These are phyloP conservation scores for Edolisoma coerulescens DNA, from an alignment of 2,113 vertebrate genomes.

Conservation along the genomic window DNA sequence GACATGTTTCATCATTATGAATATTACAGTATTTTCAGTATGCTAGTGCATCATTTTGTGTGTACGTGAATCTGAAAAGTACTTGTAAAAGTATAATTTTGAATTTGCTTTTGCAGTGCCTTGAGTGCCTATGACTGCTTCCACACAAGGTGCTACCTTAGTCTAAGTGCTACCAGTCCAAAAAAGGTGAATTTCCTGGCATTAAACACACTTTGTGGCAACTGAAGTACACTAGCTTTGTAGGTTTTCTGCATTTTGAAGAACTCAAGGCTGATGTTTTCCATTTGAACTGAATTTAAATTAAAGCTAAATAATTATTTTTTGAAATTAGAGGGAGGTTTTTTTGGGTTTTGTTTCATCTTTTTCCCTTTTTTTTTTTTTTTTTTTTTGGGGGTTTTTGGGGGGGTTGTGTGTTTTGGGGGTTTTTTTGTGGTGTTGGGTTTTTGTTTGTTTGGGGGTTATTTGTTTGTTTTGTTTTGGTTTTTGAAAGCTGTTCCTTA, in stretches of 20 bases:
- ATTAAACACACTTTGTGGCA: rapidly evolving
- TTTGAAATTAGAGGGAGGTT: rapidly evolving
- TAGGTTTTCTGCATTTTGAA: background rate
- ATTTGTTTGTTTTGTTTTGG: background rate
- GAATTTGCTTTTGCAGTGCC: background rate
- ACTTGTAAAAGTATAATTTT: background rate
- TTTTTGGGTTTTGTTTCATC: rapidly evolving
- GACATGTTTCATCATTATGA: rapidly evolving
- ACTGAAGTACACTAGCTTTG: rapidly evolving
- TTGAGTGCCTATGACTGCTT: background rate
- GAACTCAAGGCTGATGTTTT: background rate
- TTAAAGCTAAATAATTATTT: rapidly evolving
- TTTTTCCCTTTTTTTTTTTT: background rate
- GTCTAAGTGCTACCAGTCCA: too few relatives aligned
- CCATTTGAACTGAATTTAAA: background rate
- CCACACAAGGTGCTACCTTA: rapidly evolving
- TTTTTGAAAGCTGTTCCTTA: background rate
- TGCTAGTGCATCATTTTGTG: rapidly evolving
- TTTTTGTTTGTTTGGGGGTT: rapidly evolving
- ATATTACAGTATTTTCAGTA: background rate
- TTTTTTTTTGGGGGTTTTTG: background rate
- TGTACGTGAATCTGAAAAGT: background rate
- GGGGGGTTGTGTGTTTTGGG: too few relatives aligned
- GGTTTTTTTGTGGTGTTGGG: too few relatives aligned
- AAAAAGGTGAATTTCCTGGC: rapidly evolving